Base-by-base conservation (phyloP, 2,113 vertebrate species). In the Callospermophilus lateralis region DNA sequence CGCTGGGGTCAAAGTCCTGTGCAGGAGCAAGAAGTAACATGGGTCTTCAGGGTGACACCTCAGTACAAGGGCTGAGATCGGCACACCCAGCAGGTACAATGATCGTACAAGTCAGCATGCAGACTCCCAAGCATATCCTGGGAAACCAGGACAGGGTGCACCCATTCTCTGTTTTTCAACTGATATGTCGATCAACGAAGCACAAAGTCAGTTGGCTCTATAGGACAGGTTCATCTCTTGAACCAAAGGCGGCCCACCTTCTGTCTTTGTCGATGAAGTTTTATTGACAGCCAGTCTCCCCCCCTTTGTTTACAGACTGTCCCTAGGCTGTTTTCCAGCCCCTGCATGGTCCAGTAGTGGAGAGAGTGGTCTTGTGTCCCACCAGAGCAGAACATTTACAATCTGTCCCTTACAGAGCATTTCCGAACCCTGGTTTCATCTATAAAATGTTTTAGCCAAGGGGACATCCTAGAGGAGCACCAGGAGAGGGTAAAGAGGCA, bases 71-170 rank as follows among this genome's bases (percentile, higher is more conserved):
- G 34, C 26, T 58, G n/a, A 24, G 73, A 20, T 19, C 15, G n/a
- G 20, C 26, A 11, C 65, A 53, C 17, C 61, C 17, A 22, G 51
- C 37, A 72, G 34, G 26, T 34, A 48, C 19, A 39, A 32, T 34
- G 20, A 37, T 67, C 70, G 20, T 10, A 61, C n/a, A 67, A 45
- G 87, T 17, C 39, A 63, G 61, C 24, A 65, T 13, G 12, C 1
- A 22, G 0, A 3, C 51, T 26, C 70, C 45, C 10, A 22, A 0
- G 10, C 6, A 20, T 42, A 24, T n/a, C 39, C 6, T 0, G 53
- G 88, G 70, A 74, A 77, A 84, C 34, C 51, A 24, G 4, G 15
- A 39, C 5, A 39, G 16, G 39, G 8, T 63, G 55, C 65, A 79
- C 51, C 30, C 22, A 26, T 19, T 51, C 61, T 58, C 61, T 30